Percentiles rank a stretch among this genome's conserved stretches.
phyloP scores from a whole-genome alignment of 2,797 vertebrate species.

The Danionella dracula region DNA sequence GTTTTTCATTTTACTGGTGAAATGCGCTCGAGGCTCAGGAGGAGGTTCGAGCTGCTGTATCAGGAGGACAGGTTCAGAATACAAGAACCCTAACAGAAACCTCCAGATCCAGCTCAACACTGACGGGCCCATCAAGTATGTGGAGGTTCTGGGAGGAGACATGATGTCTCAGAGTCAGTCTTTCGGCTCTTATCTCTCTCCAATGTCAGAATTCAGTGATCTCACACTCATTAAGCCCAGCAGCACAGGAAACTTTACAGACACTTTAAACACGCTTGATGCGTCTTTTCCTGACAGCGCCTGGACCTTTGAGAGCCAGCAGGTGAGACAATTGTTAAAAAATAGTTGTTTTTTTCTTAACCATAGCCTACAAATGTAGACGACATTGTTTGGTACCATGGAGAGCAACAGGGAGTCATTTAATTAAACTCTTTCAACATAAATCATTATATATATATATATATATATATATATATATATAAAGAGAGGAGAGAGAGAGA shows the following conservation, averaged over 20 bases:
- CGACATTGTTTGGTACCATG: too few species aligned
- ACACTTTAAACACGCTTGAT: constrained; percentile 40
- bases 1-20: constrained; percentile 37
- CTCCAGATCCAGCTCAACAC: constrained; percentile 54
- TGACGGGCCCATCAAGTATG: constrained; percentile 53
- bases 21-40: constrained; percentile 39
- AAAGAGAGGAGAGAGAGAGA: too few species aligned
- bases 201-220: constrained; percentile 48
- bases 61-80: constrained; percentile 25
- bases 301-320: constrained; percentile 44
- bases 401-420: too few species aligned
- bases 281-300: constrained; percentile 47
- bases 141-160: constrained; percentile 54
- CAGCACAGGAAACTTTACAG: constrained; percentile 45
- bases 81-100: constrained; percentile 52
- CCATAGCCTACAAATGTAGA: too few species aligned
- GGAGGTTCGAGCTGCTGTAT: constrained; percentile 40
- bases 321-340: constrained; percentile 58
- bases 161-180: constrained; percentile 53
- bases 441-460: too few species aligned
- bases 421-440: too few species aligned
- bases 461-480: too few species aligned
- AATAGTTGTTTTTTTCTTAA: too few species aligned
- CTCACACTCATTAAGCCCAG: constrained; percentile 48
- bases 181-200: constrained; percentile 48